Evolutionary conservation across 1,140 invertebrate genomes (phyloP).

Genomic region (Samia ricini): DNA sequence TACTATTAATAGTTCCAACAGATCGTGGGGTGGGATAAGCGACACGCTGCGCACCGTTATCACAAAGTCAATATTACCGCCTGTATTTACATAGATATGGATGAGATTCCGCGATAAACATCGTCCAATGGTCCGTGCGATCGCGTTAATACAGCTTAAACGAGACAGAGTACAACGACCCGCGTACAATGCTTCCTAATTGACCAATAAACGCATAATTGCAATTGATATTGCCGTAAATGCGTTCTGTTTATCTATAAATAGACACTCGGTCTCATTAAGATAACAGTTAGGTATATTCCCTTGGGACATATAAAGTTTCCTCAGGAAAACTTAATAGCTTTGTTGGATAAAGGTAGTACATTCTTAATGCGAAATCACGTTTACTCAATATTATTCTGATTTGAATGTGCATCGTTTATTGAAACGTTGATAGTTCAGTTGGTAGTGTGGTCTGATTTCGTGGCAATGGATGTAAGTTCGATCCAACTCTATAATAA

Average conservation of each 20-base stretch:
- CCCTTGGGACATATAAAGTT: neutral
- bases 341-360: no score
- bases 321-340: no score
- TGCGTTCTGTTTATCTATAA: conserved; percentile 9
- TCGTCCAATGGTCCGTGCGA: conserved; percentile 29
- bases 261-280: neutral
- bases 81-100: conserved; percentile 40
- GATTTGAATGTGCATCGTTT: no score
- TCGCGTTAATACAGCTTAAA: conserved; percentile 33
- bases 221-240: conserved; percentile 10
- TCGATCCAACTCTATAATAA: no score
- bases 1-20: neutral
- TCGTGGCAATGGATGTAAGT: no score
- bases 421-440: no score
- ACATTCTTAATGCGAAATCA: no score
- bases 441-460: no score
- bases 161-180: conserved; percentile 21
- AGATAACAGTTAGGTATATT: neutral
- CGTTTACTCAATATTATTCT: no score
- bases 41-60: neutral
- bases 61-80: neutral
- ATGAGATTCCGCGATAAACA: conserved; percentile 33
- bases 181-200: conserved; percentile 9
- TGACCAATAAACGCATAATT: conserved; percentile 14
- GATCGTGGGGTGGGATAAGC: neutral